Conservation (phyloP, 35 echinoderm and acorn worm genomes). For the Apostichopus japonicus region DNA sequence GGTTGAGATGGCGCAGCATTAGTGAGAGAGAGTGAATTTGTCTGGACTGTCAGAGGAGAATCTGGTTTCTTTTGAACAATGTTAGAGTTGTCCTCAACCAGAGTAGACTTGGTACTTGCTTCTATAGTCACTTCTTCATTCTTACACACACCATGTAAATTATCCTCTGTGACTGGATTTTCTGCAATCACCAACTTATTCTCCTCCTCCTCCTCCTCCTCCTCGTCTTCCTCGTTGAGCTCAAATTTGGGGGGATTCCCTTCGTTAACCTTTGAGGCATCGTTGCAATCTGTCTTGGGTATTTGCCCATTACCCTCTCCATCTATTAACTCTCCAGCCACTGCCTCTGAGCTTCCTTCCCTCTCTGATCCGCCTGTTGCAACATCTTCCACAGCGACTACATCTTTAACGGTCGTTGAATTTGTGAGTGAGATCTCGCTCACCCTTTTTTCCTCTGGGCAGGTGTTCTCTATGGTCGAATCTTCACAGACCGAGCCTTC, state of each 20-base stretch:
- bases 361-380: background rate
- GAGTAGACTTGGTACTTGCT: too few species aligned
- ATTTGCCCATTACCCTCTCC: background rate
- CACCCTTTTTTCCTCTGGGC: background rate
- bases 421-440: background rate
- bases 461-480: background rate
- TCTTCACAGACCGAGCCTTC: background rate
- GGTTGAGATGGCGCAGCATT: background rate
- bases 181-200: background rate
- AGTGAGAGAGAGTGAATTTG: background rate
- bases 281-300: background rate
- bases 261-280: background rate
- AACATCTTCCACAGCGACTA: background rate
- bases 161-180: background rate
- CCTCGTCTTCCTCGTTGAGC: background rate
- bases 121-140: too few species aligned
- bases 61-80: background rate
- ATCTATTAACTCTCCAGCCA: background rate
- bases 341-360: background rate
- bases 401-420: background rate
- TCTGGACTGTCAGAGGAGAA: background rate
- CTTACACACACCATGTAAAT: too few species aligned
- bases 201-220: background rate
- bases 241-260: background rate
- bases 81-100: background rate